A percentile compares a stretch with the other conserved stretches of the same genome.
phyloP scores from a whole-genome alignment of 2,888 invertebrate species.

The Laothoe populi region DNA sequence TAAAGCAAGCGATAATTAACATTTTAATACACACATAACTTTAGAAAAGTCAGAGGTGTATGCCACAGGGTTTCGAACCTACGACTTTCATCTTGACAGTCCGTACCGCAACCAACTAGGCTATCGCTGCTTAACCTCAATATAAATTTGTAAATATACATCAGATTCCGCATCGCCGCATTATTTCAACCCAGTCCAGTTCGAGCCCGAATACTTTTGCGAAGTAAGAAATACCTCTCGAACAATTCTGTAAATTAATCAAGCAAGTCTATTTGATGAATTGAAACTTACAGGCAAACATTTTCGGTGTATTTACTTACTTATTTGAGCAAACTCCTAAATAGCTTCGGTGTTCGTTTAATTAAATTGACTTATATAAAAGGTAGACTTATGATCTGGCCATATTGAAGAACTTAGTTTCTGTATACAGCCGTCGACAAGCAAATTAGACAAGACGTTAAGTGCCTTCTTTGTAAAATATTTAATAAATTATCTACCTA shows the following conservation, averaged over 20 bases:
- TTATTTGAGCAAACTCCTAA: conserved; percentile 6
- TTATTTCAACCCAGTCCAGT: not conserved
- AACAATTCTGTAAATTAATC: conserved; percentile 22
- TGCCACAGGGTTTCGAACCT: no score
- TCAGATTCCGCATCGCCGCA: not conserved
- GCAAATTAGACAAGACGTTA: no score
- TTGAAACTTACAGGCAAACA: conserved; percentile 11
- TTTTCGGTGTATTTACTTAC: conserved; percentile 13
- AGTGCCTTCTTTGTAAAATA: no score
- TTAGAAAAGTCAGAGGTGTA: no score
- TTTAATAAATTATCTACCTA: no score
- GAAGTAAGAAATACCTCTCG: not conserved
- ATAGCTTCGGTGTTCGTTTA: conserved; percentile 14
- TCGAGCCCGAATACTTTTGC: conserved; percentile 1
- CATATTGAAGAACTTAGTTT: not conserved
- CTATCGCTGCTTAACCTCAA: no score
- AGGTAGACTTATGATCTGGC: not conserved
- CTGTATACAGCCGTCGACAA: no score
- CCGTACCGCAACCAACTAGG: no score
- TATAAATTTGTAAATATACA: not conserved
- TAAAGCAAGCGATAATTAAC: no score
- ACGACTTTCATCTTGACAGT: no score
- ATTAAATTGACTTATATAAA: not conserved
- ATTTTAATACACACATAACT: no score
- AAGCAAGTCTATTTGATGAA: conserved; percentile 21